Conservation (phyloP, 2,797 vertebrate genomes). For the Melanotaenia pygmaea region DNA sequence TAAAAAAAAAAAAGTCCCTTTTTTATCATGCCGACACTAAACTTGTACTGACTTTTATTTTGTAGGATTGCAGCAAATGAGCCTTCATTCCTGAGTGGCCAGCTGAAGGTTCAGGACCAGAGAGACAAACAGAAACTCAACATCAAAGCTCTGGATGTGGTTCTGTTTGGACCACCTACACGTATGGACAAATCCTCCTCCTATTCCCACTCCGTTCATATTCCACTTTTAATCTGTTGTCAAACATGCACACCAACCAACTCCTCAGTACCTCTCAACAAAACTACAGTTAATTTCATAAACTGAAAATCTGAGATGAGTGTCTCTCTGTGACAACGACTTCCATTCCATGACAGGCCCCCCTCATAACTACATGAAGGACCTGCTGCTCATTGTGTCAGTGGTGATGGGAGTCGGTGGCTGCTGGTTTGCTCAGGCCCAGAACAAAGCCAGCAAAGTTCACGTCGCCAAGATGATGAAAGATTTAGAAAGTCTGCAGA, state of each 20-base stretch:
- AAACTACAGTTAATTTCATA: neutral
- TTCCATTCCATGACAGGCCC: constrained; percentile 70
- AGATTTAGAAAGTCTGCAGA: constrained; percentile 96
- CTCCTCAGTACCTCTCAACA: neutral
- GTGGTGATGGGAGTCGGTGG: constrained; percentile 96
- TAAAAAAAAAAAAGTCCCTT: neutral
- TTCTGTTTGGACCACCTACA: constrained; percentile 95
- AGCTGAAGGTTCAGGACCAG: constrained; percentile 94
- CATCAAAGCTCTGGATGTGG: constrained; percentile 97
- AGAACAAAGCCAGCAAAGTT: constrained; percentile 93
- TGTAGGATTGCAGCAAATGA: constrained; percentile 97
- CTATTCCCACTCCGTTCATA: neutral
- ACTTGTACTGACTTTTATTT: constrained; percentile 13
- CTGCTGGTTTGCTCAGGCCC: constrained; percentile 96
- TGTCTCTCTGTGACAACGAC: neutral
- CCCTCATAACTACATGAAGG: constrained; percentile 98
- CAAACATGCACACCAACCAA: neutral
- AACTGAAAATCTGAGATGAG: neutral
- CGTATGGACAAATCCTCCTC: constrained; percentile 80
- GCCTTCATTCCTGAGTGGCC: constrained; percentile 91
- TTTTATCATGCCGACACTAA: neutral
- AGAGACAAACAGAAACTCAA: constrained; percentile 98
- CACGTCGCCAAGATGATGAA: constrained; percentile 98
- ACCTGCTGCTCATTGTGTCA: constrained; percentile 93
- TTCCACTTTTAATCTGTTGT: neutral